These are phyloP conservation scores for Okamejei kenojei DNA, from an alignment of 2,797 vertebrate genomes.

Conservation along the genomic window DNA sequence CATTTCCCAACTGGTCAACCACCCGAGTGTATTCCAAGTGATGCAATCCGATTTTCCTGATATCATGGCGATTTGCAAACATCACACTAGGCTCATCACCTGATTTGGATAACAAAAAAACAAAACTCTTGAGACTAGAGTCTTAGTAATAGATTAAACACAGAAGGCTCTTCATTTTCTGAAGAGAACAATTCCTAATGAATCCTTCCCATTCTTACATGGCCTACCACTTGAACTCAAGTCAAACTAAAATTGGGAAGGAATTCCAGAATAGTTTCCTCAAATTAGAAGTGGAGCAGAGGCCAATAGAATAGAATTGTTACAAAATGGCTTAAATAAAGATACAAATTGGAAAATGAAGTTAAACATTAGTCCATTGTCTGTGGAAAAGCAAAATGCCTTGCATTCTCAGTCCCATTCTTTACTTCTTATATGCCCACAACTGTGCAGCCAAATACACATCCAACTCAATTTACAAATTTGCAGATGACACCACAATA, in stretches of 20 bases:
- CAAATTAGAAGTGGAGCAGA: background rate
- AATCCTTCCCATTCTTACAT: too few species aligned
- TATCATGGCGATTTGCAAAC: slow-evolving; percentile 25
- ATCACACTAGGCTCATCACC: slow-evolving; percentile 11
- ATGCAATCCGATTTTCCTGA: slow-evolving; percentile 24
- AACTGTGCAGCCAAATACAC: too few species aligned
- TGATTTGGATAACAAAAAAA: background rate
- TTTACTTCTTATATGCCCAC: too few species aligned
- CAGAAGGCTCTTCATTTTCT: too few species aligned
- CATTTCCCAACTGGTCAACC: background rate
- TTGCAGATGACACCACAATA: too few species aligned
- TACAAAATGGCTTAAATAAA: background rate
- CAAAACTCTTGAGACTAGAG: background rate
- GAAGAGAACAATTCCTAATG: too few species aligned
- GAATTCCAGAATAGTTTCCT: background rate
- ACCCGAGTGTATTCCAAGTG: slow-evolving; percentile 25
- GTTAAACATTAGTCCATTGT: background rate
- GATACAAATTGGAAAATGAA: background rate
- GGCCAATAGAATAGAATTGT: background rate
- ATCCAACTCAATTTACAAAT: too few species aligned
- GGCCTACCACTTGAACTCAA: background rate
- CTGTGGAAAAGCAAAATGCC: background rate
- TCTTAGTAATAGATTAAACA: too few species aligned
- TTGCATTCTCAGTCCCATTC: too few species aligned
- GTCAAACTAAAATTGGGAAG: background rate